phyloP scores from a whole-genome alignment of 2,113 vertebrate species.

The Tetrax tetrax region DNA sequence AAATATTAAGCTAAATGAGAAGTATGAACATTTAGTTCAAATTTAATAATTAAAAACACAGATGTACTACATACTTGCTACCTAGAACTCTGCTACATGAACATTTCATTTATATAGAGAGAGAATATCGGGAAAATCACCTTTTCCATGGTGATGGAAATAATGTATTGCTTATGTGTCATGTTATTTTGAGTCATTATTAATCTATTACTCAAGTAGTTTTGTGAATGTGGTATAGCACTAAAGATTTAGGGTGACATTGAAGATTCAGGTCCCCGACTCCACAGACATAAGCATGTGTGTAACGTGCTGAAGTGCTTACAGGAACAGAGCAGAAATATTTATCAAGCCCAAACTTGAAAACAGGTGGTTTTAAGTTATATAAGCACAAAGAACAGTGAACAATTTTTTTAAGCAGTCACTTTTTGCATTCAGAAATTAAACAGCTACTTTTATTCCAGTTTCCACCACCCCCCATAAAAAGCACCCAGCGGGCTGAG shows the following conservation, averaged over 20 bases:
- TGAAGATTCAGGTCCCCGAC: neutral
- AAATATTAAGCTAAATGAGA: neutral
- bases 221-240: neutral
- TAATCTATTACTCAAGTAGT: slow-evolving; percentile 5
- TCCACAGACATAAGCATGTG: neutral
- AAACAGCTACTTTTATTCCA: neutral
- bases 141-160: neutral
- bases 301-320: slow-evolving; percentile 44
- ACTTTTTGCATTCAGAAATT: neutral
- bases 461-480: neutral
- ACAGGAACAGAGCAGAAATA: slow-evolving; percentile 39
- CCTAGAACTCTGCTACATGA: neutral
- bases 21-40: neutral
- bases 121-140: neutral
- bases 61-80: neutral
- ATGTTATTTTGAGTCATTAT: slow-evolving; percentile 12
- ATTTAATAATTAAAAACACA: neutral
- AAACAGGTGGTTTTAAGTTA: slow-evolving; percentile 66
- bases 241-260: slow-evolving; percentile 16
- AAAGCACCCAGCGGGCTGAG: neutral
- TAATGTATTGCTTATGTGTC: neutral
- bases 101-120: neutral
- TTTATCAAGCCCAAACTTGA: slow-evolving; percentile 68
- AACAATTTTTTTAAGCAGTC: neutral
- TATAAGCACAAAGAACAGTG: slow-evolving; percentile 50